phyloP scores from a whole-genome alignment of 2,797 vertebrate genomes.

The Oreortyx pictus region DNA sequence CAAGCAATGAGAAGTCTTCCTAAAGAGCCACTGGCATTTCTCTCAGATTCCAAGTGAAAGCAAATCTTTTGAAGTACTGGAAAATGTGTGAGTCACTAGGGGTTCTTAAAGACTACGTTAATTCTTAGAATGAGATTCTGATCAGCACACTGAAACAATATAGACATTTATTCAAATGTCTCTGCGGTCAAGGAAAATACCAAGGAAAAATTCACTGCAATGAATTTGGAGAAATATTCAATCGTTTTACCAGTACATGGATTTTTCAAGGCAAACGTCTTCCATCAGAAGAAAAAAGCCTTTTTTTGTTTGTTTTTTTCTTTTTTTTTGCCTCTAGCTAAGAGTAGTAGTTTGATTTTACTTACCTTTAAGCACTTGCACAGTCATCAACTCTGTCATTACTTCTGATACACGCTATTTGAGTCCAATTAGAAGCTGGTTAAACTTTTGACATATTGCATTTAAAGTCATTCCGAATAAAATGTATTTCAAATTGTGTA shows the following conservation, averaged over 20 bases:
- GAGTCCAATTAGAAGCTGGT: background rate
- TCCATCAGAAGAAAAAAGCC: background rate
- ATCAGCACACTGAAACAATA: background rate
- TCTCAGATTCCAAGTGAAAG: background rate
- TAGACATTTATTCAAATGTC: background rate
- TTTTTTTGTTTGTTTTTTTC: background rate
- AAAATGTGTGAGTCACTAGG: background rate
- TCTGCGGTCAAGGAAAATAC: background rate
- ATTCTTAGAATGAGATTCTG: background rate
- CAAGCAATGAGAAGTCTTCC: background rate
- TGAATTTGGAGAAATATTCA: background rate
- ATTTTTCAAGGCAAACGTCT: background rate
- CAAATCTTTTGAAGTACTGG: background rate
- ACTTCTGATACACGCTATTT: background rate
- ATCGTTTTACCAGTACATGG: background rate
- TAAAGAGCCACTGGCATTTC: background rate
- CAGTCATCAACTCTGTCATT: accelerated
- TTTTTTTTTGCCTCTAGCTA: background rate
- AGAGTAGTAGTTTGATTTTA: background rate
- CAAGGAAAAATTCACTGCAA: background rate
- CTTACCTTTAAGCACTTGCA: background rate
- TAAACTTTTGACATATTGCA: background rate
- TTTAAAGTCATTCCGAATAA: background rate
- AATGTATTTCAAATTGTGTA: background rate
- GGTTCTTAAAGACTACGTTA: background rate